These are phyloP conservation scores for Dryomyza anilis DNA, from an alignment of 2,888 invertebrate genomes.

Conservation along the genomic window DNA sequence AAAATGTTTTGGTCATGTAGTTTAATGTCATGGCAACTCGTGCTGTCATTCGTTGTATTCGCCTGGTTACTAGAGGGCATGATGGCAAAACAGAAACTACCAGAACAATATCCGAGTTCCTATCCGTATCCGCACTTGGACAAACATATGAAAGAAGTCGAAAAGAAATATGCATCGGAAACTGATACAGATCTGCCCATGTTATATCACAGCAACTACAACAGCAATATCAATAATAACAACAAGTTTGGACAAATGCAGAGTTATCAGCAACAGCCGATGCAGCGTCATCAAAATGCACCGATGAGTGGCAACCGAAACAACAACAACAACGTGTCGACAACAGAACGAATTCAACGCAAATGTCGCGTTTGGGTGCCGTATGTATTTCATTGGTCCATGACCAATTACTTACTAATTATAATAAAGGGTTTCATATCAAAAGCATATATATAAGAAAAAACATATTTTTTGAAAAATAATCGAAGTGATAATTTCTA, in stretches of 20 bases:
- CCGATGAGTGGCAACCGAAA: constrained; percentile 33
- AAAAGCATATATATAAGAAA: too few species aligned
- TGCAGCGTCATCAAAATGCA: constrained; percentile 1
- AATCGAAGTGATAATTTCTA: too few species aligned
- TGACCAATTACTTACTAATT: too few species aligned
- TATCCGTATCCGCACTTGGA: constrained; percentile 16
- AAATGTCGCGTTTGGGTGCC: constrained; percentile 55
- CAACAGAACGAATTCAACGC: constrained; percentile 32
- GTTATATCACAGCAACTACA: constrained; percentile 22
- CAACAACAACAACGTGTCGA: constrained; percentile 36
- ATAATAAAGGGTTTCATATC: too few species aligned
- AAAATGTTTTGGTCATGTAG: too few species aligned
- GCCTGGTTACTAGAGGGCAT: neutral
- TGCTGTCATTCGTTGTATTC: too few species aligned
- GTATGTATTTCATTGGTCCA: too few species aligned
- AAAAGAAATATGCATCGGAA: constrained; percentile 1
- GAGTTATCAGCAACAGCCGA: neutral
- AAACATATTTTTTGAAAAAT: too few species aligned
- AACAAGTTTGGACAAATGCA: constrained; percentile 11
- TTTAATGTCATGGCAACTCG: too few species aligned
- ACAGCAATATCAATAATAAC: constrained; percentile 18
- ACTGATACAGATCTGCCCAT: neutral
- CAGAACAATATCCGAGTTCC: constrained; percentile 10
- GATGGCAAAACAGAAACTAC: neutral
- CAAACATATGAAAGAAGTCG: constrained; percentile 20